Evolutionary conservation across 2,113 vertebrate species (phyloP).

Genomic region (Tauraco erythrolophus): DNA sequence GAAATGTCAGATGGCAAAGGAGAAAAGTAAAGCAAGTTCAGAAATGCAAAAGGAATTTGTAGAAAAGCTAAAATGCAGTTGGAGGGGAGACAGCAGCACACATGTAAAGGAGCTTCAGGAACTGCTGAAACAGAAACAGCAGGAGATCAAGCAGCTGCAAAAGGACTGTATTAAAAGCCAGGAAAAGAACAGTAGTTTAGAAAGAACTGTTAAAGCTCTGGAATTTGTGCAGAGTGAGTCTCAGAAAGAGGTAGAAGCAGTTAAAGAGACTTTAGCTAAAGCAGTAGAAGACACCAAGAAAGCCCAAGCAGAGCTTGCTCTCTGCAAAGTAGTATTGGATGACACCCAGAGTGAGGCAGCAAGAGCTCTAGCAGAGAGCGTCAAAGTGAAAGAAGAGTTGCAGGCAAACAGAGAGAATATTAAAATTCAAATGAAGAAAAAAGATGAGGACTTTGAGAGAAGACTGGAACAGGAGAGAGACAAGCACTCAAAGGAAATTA

Average conservation of each 20-base stretch:
- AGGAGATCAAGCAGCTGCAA: conserved; percentile 93
- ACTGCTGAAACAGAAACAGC: conserved; percentile 92
- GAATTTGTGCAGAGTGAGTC: conserved; percentile 82
- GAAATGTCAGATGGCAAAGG: conserved; percentile 85
- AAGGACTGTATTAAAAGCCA: conserved; percentile 92
- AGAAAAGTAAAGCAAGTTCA: conserved; percentile 80
- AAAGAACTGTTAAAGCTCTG: conserved; percentile 84
- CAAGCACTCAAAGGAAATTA: conserved; percentile 85
- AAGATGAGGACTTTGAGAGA: conserved; percentile 85
- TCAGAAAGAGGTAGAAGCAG: conserved; percentile 77
- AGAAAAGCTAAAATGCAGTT: conserved; percentile 85
- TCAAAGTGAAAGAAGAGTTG: conserved; percentile 77
- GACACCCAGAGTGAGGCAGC: conserved; percentile 83
- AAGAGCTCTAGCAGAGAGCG: conserved; percentile 80
- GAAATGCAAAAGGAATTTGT: conserved; percentile 86
- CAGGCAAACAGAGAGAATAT: conserved; percentile 68
- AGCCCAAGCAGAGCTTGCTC: conserved; percentile 79
- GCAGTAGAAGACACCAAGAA: conserved; percentile 76
- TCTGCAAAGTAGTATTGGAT: conserved; percentile 80
- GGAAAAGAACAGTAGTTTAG: conserved; percentile 90
- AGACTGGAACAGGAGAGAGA: conserved; percentile 83
- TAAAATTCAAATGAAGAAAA: conserved; percentile 79
- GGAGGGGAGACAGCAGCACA: conserved; percentile 81
- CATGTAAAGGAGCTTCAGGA: conserved; percentile 91
- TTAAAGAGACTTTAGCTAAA: conserved; percentile 69